Conservation (phyloP, 2,113 vertebrate genomes). For the Burhinus bistriatus region DNA sequence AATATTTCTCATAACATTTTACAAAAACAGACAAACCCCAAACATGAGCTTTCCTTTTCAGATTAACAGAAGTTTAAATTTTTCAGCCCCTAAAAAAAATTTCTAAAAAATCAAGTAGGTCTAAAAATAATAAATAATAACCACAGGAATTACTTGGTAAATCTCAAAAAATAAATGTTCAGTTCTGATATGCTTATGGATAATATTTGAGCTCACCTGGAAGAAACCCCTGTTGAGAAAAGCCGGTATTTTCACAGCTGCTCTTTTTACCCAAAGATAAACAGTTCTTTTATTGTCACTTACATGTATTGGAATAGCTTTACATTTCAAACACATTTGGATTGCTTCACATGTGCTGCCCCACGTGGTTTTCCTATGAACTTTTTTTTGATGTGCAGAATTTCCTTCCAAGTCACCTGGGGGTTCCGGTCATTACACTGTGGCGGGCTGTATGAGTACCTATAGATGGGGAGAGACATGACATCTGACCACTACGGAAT, state of each 20-base stretch:
- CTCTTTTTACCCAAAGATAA: conserved; percentile 32
- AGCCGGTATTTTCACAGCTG: conserved; percentile 29
- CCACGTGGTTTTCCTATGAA: not conserved
- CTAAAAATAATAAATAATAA: conserved; percentile 49
- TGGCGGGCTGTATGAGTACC: not conserved
- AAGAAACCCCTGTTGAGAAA: conserved; percentile 27
- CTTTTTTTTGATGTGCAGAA: not conserved
- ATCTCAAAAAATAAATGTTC: conserved; percentile 45
- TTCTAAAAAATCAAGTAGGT: not conserved
- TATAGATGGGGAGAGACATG: not conserved
- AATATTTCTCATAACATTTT: not conserved
- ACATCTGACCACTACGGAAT: not conserved
- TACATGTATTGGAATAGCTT: conserved; percentile 1
- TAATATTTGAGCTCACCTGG: conserved; percentile 51
- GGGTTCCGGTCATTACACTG: not conserved
- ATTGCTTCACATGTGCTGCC: not conserved
- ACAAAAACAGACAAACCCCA: not conserved
- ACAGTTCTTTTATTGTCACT: conserved; percentile 42
- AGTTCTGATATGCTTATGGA: not conserved
- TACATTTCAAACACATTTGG: conserved; percentile 26
- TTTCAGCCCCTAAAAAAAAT: not conserved
- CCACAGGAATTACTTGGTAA: conserved; percentile 11
- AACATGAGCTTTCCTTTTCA: not conserved
- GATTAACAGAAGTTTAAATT: not conserved
- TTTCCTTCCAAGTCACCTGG: conserved; percentile 5